phyloP scores from a whole-genome alignment of 1,140 invertebrate genomes.

The Drosophila ficusphila region DNA sequence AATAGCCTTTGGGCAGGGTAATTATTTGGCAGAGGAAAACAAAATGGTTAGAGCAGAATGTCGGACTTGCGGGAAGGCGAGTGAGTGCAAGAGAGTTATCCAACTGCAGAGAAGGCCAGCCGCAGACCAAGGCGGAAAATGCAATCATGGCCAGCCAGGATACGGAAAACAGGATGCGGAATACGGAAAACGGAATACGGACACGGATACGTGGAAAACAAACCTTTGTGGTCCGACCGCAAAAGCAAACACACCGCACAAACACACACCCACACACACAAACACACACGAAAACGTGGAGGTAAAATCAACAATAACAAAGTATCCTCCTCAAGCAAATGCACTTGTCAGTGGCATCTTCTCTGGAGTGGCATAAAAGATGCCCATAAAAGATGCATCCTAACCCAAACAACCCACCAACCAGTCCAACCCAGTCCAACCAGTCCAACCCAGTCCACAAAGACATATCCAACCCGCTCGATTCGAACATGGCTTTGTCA shows the following conservation, averaged over 20 bases:
- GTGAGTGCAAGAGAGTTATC: conserved; percentile 24
- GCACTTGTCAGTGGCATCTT: conserved; percentile 44
- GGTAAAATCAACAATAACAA: conserved; percentile 40
- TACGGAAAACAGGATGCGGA: conserved; percentile 2
- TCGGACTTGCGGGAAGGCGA: not conserved
- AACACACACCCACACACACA: not conserved
- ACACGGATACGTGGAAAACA: conserved; percentile 14
- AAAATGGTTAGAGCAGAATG: not conserved
- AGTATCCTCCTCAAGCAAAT: conserved; percentile 34
- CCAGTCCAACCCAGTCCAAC: not conserved
- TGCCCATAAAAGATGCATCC: conserved; percentile 39
- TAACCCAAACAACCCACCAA: not conserved
- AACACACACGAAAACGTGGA: not conserved
- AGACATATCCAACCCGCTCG: not conserved
- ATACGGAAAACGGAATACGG: conserved; percentile 5
- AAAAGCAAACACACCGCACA: conserved; percentile 8
- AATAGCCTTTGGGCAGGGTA: conserved; percentile 16
- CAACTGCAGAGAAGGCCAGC: conserved; percentile 14
- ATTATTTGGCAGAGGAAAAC: conserved; percentile 23
- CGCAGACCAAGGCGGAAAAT: conserved; percentile 42
- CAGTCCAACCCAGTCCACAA: not conserved
- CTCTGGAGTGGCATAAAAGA: conserved; percentile 27
- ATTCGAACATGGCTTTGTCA: conserved; percentile 21
- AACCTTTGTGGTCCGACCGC: conserved; percentile 36
- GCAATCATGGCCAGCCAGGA: conserved; percentile 34